Evolutionary conservation across 1,140 invertebrate species (phyloP), one percentile per base, ranked within the genome.

Genomic region (Dolichoris vasculosae): DNA sequence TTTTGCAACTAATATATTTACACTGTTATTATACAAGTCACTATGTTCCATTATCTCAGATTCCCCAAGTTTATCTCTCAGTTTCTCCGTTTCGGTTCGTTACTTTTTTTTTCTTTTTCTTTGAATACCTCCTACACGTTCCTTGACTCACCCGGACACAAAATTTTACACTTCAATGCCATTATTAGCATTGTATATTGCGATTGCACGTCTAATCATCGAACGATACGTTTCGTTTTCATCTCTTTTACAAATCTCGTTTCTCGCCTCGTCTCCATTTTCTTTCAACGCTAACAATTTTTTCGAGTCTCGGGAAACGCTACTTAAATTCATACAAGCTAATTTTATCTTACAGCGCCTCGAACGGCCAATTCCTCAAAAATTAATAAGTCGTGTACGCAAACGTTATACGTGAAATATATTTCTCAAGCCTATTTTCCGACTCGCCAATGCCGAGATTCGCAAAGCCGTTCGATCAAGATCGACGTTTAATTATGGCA

Each of bases 1-100:
- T 89, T 88, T 88, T 86, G 90, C 88, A 88, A 89, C 89, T 91
- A 91, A 89, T 88, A 86, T 93, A 93, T 93, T 90, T 93, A 93
- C 92, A 93, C 84, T 89, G 88, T 87, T 91, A 91, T 91, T 78
- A 78, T 92, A 92, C 91, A 92, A 89, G 86, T 88, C 79, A 82
- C 38, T 64, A 59, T 73, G 64, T 79, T 82, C 26, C 80, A 83
- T 43, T 63, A 64, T 63, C 77, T 13, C 17, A 59, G n/a, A 55
- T 23, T 73, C 35, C 46, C 30, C 38, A 73, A 82, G 32, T 51
- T 26, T n/a, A n/a, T n/a, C n/a, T n/a, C n/a, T n/a, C n/a, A n/a
- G n/a, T n/a, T n/a, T n/a, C n/a, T n/a, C n/a, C n/a, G n/a, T n/a
- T n/a, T n/a, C n/a, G n/a, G n/a, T n/a, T n/a, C n/a, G n/a, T n/a